These are phyloP conservation scores for Scomber japonicus DNA, from an alignment of 2,113 vertebrate species.

Conservation along the genomic window DNA sequence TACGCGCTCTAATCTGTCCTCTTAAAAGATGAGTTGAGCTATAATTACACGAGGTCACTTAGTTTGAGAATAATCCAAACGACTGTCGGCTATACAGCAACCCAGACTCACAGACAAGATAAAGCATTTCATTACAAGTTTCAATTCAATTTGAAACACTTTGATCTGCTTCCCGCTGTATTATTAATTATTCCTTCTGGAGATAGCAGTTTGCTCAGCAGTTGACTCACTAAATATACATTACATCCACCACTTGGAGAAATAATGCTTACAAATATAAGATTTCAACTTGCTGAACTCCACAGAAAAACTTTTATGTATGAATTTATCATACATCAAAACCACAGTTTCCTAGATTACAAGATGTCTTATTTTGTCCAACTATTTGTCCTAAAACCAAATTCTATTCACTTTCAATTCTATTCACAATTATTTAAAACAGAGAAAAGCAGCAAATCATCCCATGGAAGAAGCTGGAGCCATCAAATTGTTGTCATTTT, in stretches of 20 bases:
- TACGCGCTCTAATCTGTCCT: constrained; percentile 60
- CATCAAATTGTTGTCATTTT: no score
- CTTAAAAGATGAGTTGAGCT: constrained; percentile 40
- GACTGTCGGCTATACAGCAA: constrained; percentile 5
- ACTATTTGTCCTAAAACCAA: no score
- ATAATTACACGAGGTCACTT: constrained; percentile 60
- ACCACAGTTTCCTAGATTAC: no score
- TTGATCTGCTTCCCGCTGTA: background rate
- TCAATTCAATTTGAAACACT: background rate
- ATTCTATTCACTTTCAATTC: no score
- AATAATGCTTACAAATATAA: background rate
- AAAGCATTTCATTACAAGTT: background rate
- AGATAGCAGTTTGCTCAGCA: background rate
- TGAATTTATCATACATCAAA: no score
- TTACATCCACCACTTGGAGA: background rate
- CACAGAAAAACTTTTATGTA: background rate
- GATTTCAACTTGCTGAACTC: background rate
- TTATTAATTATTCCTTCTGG: background rate
- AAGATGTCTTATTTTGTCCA: no score
- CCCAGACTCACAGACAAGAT: background rate
- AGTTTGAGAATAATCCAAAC: constrained; percentile 68
- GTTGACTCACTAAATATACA: background rate
- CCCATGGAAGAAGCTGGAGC: no score
- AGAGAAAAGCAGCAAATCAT: no score
- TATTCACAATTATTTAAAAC: no score